Base-by-base conservation (phyloP, 2,797 vertebrate genomes). In the Rhyacichthys aspro region DNA sequence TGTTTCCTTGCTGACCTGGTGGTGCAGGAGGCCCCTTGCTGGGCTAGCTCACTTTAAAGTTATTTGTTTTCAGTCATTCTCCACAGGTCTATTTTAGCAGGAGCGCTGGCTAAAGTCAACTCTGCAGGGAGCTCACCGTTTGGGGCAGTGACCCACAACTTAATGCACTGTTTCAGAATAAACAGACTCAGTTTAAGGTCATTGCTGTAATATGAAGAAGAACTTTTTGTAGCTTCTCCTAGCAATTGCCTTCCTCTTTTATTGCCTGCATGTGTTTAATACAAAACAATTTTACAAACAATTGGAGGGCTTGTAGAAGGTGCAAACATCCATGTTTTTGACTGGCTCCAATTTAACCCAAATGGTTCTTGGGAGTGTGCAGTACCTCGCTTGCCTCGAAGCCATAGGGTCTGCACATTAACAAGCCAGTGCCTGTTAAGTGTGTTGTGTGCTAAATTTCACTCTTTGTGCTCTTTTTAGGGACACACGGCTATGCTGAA, bases 401-500 rank as follows among this genome's bases (percentile, higher is more conserved):
- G 16, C 60, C 3, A 16, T 32, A 44, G 11, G 42, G 18, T 7
- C 58, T 47, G n/a, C n/a, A 53, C 23, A 37, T 46, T 18, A 78
- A 33, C 19, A 46, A 9, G 55, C 65, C 48, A 28, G 6, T 42
- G 33, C 3, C 38, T 19, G 42, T 59, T 59, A 58, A 38, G 9
- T 41, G 11, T 16, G 28, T 15, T 0, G 6, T 55, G 63, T 48
- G 32, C 54, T 72, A 0, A 73, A 57, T 62, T 59, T 64, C 5
- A 34, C 33, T 44, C 41, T 16, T 57, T 49, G 7, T 69, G 1
- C 14, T 59, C 12, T 79, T 86, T 73, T 59, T 84, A 99, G 97
- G 98, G 98, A 58, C 98, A 99, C 81, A 98, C 95, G n/a, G 97
- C 97, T 43, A 99, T 99, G 97, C 91, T 99, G 56, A 98, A 98